Conservation (phyloP, 2,888 invertebrate species). For the Clunio marinus region DNA sequence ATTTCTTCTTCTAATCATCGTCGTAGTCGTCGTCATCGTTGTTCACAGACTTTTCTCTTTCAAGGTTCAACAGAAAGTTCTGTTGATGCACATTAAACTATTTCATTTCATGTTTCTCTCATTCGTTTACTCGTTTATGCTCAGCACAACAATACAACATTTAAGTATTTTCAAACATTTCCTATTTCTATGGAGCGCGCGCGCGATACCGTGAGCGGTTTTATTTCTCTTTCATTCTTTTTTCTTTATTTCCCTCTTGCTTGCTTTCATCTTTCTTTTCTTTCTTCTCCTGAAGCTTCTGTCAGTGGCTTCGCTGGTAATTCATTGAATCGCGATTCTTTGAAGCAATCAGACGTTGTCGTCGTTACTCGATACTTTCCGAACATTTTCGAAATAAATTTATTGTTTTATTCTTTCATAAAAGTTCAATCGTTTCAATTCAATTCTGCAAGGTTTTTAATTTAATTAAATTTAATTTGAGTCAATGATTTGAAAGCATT, state of each 20-base stretch:
- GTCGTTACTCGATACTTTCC: background rate
- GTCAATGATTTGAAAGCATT: background rate
- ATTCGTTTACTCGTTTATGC: background rate
- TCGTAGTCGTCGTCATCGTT: too few relatives aligned
- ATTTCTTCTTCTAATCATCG: too few relatives aligned
- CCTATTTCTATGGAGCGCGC: slow-evolving; percentile 10
- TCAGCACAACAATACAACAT: background rate
- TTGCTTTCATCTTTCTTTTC: slow-evolving; percentile 1
- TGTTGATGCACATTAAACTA: too few relatives aligned
- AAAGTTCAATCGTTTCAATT: background rate
- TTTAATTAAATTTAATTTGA: background rate
- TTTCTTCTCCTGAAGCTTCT: background rate
- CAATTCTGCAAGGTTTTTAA: background rate
- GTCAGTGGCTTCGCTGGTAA: background rate
- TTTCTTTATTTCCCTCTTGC: background rate
- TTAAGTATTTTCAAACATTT: background rate
- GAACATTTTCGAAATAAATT: background rate
- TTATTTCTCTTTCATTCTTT: background rate
- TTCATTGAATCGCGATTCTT: slow-evolving; percentile 16
- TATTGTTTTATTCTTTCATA: too few relatives aligned
- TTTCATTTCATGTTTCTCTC: background rate
- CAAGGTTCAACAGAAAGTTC: too few relatives aligned
- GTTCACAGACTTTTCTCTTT: too few relatives aligned
- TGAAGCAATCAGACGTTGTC: slow-evolving; percentile 9
- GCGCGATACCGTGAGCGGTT: slow-evolving; percentile 14